Conservation (phyloP, 2,888 invertebrate genomes). For the Drosophila helvetica region DNA sequence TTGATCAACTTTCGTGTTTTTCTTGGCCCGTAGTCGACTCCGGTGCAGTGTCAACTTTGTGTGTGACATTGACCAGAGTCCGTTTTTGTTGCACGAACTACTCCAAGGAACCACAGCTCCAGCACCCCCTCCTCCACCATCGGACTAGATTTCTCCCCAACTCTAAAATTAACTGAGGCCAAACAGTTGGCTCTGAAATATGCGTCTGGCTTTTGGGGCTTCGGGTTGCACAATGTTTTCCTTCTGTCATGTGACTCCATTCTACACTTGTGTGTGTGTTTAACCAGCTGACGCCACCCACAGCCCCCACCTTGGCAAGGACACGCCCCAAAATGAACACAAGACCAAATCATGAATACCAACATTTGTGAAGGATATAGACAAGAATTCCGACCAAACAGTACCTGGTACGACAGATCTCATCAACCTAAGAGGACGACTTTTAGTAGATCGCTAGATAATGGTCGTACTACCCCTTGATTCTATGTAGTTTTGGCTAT, state of each 20-base stretch:
- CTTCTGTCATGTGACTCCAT: conserved; percentile 41
- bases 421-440: too few species aligned
- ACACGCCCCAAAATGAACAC: conserved; percentile 32
- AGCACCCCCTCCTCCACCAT: not conserved
- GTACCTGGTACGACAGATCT: not conserved
- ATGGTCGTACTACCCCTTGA: too few species aligned
- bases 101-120: not conserved
- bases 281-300: conserved; percentile 66
- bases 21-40: conserved; percentile 18
- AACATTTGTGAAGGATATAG: not conserved
- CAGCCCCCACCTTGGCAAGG: conserved; percentile 28
- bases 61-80: conserved; percentile 62
- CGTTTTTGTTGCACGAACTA: not conserved
- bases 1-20: conserved; percentile 57
- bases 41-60: conserved; percentile 52
- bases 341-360: conserved; percentile 46
- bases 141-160: conserved; percentile 4
- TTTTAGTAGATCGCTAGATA: too few species aligned
- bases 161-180: conserved; percentile 34
- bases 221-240: conserved; percentile 43
- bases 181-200: conserved; percentile 26
- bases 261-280: conserved; percentile 59
- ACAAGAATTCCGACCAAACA: not conserved
- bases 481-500: too few species aligned
- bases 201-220: conserved; percentile 36